Base-by-base conservation (phyloP, 2,888 invertebrate genomes). In the Ochropleura plecta region DNA sequence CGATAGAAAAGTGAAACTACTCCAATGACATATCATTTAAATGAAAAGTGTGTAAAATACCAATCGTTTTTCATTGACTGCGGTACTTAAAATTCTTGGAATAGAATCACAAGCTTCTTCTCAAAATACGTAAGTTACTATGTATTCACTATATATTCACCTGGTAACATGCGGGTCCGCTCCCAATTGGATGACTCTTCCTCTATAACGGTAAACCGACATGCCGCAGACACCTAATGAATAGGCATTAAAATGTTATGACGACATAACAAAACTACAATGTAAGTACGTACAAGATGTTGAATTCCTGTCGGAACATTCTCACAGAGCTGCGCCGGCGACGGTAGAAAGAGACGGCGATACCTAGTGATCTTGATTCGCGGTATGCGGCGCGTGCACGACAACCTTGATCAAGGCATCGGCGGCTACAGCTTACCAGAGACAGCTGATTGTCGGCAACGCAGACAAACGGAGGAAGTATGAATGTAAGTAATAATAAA, bases 341-440 rank as follows among this genome's bases (percentile, higher is more conserved):
- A 71, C 73, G 74, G 76, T 74, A 81, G 88, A 91, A 78, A 86
- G 90, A 84, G 90, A 90, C 20, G 82, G 86, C 85, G 88, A 89
- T 91, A n/a, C n/a, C n/a, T n/a, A 90, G 71, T 84, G 86, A 88
- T 91, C 88, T 91, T 81, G 87, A 89, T 88, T 84, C 81, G 81
- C 72, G 91, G 92, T 86, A 91, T 92, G 92, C 88, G 88, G 88
- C 78, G 82, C 81, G 87, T 87, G 88, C 85, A 82, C 79, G 79
- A 86, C 89, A 90, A 86, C 92, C 92, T 92, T 92, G 91, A 86
- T 88, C 90, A 91, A 91, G 90, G 90, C 75, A 86, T 75, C 79
- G 77, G 83, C 55, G 76, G 72, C 66, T 65, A 42, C 65, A 69
- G 72, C 78, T 73, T 76, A 72, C 68, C 76, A 74, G 72, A 80